phyloP scores from a whole-genome alignment of 1,140 invertebrate species.

The Bursaphelenchus mucronatus region DNA sequence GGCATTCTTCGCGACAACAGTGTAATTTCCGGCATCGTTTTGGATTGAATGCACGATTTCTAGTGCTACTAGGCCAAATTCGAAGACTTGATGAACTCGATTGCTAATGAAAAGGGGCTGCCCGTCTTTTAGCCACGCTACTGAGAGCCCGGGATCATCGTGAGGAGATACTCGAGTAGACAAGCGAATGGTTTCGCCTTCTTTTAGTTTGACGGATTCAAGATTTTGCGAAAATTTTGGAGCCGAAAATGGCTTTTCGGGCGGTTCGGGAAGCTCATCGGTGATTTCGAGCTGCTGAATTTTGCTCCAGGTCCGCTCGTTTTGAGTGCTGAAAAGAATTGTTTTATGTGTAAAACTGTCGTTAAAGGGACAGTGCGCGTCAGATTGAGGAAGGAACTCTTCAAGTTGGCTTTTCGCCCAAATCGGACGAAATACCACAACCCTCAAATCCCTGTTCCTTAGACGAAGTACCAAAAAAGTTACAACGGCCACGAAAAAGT shows the following conservation, averaged over 20 bases:
- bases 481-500: no score
- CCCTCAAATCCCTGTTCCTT: no score
- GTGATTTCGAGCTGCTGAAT: slow-evolving; percentile 32
- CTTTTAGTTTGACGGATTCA: slow-evolving; percentile 32
- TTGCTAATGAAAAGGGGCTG: slow-evolving; percentile 76
- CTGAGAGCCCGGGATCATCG: slow-evolving; percentile 59
- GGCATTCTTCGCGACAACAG: slow-evolving; percentile 75
- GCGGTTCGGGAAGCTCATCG: no score
- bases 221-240: slow-evolving; percentile 24
- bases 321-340: not conserved
- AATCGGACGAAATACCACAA: no score
- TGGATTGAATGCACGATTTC: slow-evolving; percentile 81
- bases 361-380: no score
- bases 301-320: slow-evolving; percentile 26
- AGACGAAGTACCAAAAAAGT: no score
- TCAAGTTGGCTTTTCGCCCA: no score
- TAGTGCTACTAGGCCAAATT: slow-evolving; percentile 87
- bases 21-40: slow-evolving; percentile 88
- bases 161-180: slow-evolving; percentile 42
- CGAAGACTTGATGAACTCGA: slow-evolving; percentile 61
- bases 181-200: slow-evolving; percentile 40
- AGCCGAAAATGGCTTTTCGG: slow-evolving; percentile 26
- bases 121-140: slow-evolving; percentile 94
- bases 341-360: no score
- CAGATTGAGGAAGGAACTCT: no score